A percentile compares a stretch with the other conserved stretches of the same genome.
Evolutionary conservation across 1,140 invertebrate species (phyloP).

Genomic region (Aphis gossypii): DNA sequence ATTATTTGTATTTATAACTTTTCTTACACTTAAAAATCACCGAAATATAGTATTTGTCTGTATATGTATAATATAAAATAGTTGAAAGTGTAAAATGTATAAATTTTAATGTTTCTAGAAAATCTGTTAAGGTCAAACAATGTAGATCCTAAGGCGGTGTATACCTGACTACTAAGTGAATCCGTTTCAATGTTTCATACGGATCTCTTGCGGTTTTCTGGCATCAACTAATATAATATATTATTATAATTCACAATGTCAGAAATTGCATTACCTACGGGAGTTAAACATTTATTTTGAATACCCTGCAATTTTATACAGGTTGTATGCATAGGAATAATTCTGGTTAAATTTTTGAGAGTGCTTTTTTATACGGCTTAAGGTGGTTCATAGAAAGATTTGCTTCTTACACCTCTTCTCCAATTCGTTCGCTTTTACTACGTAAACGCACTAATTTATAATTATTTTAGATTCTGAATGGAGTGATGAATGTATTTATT

Average conservation of each 20-base stretch:
- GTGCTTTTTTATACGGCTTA: too few relatives aligned
- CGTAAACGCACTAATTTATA: too few relatives aligned
- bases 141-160: neutral
- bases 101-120: neutral
- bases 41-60: too few relatives aligned
- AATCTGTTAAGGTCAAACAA: neutral
- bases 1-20: neutral
- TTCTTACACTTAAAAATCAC: neutral
- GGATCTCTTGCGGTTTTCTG: neutral
- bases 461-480: too few relatives aligned
- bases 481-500: too few relatives aligned
- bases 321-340: neutral
- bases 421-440: too few relatives aligned
- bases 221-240: neutral
- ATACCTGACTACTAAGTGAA: neutral
- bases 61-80: too few relatives aligned
- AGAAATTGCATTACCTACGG: neutral
- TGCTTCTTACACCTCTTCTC: too few relatives aligned
- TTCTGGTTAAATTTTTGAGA: too few relatives aligned
- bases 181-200: neutral
- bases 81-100: neutral
- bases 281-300: neutral
- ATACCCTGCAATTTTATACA: neutral
- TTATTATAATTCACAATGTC: neutral
- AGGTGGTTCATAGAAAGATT: too few relatives aligned